Conservation (phyloP, 1,140 invertebrate species). For the Pachypeltis micranthus region DNA sequence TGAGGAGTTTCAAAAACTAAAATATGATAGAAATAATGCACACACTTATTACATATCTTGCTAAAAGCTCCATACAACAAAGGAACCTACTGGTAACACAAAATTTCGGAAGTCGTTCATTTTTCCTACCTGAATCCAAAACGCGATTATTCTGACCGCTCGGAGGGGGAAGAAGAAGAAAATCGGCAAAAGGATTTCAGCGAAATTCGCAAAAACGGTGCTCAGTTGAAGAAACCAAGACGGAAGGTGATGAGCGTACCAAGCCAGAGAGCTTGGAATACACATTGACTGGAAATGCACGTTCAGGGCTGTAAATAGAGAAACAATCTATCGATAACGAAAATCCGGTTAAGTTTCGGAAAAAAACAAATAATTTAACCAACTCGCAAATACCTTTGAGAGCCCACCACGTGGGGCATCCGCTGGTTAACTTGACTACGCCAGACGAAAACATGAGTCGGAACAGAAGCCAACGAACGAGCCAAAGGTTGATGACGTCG, state of each 20-base stretch:
- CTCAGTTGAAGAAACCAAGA: slow-evolving; percentile 52
- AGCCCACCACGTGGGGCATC: slow-evolving; percentile 70
- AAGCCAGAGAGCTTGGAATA: slow-evolving; percentile 54
- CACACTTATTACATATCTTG: too few species aligned
- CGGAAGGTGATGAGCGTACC: slow-evolving; percentile 56
- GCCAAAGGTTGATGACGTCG: slow-evolving; percentile 53
- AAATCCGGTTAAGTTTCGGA: too few species aligned
- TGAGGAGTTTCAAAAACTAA: too few species aligned
- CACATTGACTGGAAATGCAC: slow-evolving; percentile 67
- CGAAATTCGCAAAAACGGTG: slow-evolving; percentile 47
- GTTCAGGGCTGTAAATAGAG: slow-evolving; percentile 54
- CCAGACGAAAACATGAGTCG: slow-evolving; percentile 65
- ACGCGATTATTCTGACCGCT: slow-evolving; percentile 49
- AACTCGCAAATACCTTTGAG: slow-evolving; percentile 51
- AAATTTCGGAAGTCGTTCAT: too few species aligned
- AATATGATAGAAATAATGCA: neutral
- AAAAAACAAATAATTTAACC: too few species aligned
- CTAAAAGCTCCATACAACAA: too few species aligned
- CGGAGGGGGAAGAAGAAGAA: slow-evolving; percentile 67
- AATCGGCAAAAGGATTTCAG: slow-evolving; percentile 59
- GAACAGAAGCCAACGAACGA: slow-evolving; percentile 66
- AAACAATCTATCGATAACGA: too few species aligned
- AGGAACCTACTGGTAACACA: neutral
- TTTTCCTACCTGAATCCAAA: slow-evolving; percentile 53
- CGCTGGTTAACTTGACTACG: slow-evolving; percentile 60